Evolutionary conservation across 1,140 invertebrate species (phyloP).

Genomic region (Platyscapa corneri): DNA sequence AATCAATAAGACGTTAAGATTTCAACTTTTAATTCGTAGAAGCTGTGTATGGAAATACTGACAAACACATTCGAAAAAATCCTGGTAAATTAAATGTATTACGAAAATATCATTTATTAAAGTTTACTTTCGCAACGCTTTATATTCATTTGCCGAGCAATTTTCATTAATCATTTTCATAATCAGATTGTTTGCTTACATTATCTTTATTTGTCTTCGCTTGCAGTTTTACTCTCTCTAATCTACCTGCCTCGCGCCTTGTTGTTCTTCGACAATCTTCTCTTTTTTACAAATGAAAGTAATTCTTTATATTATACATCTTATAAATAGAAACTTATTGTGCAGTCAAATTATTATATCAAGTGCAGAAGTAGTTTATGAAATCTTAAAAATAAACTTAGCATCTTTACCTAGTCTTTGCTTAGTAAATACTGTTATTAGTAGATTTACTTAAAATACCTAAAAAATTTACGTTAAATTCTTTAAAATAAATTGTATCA

Average conservation of each 20-base stretch:
- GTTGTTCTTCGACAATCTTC: no score
- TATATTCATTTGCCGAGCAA: background rate
- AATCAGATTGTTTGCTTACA: background rate
- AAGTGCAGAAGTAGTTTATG: no score
- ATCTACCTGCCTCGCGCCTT: background rate
- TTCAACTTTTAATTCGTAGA: background rate
- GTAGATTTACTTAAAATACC: no score
- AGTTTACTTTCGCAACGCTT: background rate
- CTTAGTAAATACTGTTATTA: no score
- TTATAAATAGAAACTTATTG: background rate
- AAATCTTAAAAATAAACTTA: no score
- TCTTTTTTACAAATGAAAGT: background rate
- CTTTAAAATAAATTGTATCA: no score
- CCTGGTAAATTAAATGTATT: background rate
- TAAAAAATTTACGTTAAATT: no score
- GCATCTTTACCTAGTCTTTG: no score
- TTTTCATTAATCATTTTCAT: conserved; percentile 16
- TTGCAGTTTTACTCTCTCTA: background rate
- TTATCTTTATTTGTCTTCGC: background rate
- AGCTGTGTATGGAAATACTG: background rate
- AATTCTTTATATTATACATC: background rate
- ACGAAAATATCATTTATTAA: background rate
- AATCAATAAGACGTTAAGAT: background rate
- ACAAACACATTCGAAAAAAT: background rate
- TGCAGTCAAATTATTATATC: background rate